Base-by-base conservation (phyloP, 2,113 vertebrate species). In the Chionomys nivalis region DNA sequence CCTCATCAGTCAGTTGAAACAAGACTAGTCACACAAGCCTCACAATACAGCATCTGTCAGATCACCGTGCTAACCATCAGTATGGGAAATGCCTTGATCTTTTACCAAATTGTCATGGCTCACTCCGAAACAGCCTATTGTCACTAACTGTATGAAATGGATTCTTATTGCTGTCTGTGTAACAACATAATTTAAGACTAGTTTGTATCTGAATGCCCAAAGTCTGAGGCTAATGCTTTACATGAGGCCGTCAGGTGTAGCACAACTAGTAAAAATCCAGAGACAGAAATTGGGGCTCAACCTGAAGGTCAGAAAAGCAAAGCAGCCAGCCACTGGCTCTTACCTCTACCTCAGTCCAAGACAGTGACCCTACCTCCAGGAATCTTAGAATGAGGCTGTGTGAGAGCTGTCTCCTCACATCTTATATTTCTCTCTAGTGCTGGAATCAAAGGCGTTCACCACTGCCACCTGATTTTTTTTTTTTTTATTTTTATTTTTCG, bases 1-100 rank as follows among this genome's bases (percentile, higher is more conserved):
- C 97, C 93, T 97, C 93, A 94, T 97, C 97, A 98, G 97, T 98
- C 98, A 98, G 81, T 97, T 97, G 97, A 98, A 96, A 97, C 87
- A 93, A 92, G 97, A 94, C 95, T 97, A 96, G 97, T 97, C 97
- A 96, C 93, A 98, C 96, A 93, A 87, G 97, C 97, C 87, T 97
- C 93, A 96, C 91, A 88, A 68, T 5, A 3, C 97, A 95, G 94
- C 78, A 83, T 97, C 97, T 98, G 94, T 97, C 98, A 97, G 94
- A 97, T 96, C 95, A 87, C 96, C 98, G 97, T 98, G 92, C 96
- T 97, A 96, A 83, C 96, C 93, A 97, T 96, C 97, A 98, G 94
- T 97, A 97, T 89, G 58, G 96, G 85, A 97, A 96, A 55, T 92
- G 95, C 96, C 96, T 98, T 98, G 36, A 73, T 98, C 94, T 98